Percentiles rank a stretch among this genome's conserved stretches.
phyloP scores from a whole-genome alignment of 2,888 invertebrate genomes.

The Lordiphosa andalusiaca region DNA sequence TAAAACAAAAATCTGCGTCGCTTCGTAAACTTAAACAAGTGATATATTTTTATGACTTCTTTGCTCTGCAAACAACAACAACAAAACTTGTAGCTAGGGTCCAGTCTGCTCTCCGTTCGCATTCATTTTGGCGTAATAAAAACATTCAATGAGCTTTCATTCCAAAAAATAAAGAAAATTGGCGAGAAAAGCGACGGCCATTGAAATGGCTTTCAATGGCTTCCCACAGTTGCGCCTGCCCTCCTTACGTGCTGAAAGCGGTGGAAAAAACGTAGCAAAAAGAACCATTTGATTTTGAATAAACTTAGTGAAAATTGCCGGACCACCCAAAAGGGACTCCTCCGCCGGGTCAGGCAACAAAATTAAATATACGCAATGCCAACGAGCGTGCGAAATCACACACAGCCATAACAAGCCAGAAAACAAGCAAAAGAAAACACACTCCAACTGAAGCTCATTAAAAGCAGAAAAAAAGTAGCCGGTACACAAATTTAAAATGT shows the following conservation, averaged over 20 bases:
- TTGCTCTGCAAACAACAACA: constrained; percentile 29
- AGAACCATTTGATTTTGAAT: constrained; percentile 76
- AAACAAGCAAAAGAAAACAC: constrained; percentile 40
- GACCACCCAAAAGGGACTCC: constrained; percentile 16
- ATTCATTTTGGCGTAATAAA: constrained; percentile 71
- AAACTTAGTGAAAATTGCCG: constrained; percentile 69
- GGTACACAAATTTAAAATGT: constrained; percentile 22
- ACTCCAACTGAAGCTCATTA: constrained; percentile 53
- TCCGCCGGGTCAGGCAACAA: constrained; percentile 40
- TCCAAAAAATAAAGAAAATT: constrained; percentile 67
- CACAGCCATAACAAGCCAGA: constrained; percentile 54
- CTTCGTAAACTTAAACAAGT: constrained; percentile 53
- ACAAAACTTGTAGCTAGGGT: constrained; percentile 30
- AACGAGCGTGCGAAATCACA: constrained; percentile 61
- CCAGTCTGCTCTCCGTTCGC: constrained; percentile 39
- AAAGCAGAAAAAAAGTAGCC: constrained; percentile 37
- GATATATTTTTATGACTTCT: constrained; percentile 54
- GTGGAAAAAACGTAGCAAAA: constrained; percentile 3
- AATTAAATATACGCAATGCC: constrained; percentile 63
- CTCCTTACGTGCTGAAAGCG: background rate
- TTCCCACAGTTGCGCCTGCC: constrained; percentile 6
- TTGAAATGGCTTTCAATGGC: constrained; percentile 69
- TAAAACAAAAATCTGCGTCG: constrained; percentile 24
- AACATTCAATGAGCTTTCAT: constrained; percentile 63
- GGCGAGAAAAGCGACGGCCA: constrained; percentile 73